Evolutionary conservation across 1,140 invertebrate species (phyloP), one percentile per base, ranked within the genome.

Genomic region (Heliothis subflexa): DNA sequence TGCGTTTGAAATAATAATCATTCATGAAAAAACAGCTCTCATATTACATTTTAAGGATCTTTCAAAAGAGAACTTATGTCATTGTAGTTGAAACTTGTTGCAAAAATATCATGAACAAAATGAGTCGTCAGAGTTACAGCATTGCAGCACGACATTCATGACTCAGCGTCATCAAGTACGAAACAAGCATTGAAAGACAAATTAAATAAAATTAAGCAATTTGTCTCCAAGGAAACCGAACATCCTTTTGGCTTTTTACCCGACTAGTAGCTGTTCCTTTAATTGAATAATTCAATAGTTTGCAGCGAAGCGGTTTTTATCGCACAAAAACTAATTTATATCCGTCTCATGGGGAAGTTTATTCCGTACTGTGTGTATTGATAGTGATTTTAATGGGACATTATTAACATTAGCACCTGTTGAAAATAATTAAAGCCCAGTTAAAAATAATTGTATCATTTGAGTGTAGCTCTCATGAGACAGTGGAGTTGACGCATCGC

Each of bases 401-500:
- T 11, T 50, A 47, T 33, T 4, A 47, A 33, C 33, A 33, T 62
- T 64, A 16, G 25, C 59, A 75, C 73, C 73, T 75, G 73, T n/a
- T n/a, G n/a, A n/a, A n/a, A n/a, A n/a, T n/a, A n/a, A n/a, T 62
- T 75, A 75, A 49, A 12, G 21, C n/a, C n/a, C 71, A 49, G 25
- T 64, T 75, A 75, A 62, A 28, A 75, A 73, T 61, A 75, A 75
- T 75, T 64, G 61, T 79, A 79, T 66, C 47, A 64, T 49, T 77
- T 74, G 52, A 45, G 61, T 50, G 62, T 79, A 62, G 64, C 55
- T 76, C 62, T 76, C 62, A 79, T 57, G 78, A 72, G 73, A 79
- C 78, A 81, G 77, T 62, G n/a, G 52, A 47, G 78, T 80, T 85
- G 86, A 82, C 79, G 86, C 81, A 81, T 83, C 83, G 85, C 50